These are phyloP conservation scores for Scomber scombrus DNA, from an alignment of 2,113 vertebrate genomes.

Conservation along the genomic window DNA sequence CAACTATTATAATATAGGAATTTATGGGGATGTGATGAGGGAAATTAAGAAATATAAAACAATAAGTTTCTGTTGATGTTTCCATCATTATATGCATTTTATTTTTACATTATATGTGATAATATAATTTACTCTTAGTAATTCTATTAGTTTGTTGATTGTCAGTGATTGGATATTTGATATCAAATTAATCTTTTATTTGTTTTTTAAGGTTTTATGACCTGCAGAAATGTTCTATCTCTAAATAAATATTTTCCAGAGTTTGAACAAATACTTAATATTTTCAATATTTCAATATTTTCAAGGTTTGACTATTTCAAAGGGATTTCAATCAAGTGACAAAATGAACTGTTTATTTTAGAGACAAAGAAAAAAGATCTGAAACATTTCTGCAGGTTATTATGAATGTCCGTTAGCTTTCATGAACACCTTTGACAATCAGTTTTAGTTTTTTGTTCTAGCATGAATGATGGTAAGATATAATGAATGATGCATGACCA, in stretches of 20 bases:
- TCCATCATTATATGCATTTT: constrained; percentile 19
- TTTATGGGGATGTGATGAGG: constrained; percentile 9
- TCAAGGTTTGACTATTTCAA: no score
- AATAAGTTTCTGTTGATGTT: background rate
- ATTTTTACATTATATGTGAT: no score
- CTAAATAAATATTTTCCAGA: background rate
- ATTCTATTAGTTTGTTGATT: background rate
- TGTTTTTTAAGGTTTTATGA: background rate
- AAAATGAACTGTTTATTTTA: background rate
- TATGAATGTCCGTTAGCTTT: background rate
- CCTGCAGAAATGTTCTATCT: background rate
- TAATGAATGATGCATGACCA: background rate
- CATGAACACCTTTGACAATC: background rate
- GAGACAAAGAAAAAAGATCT: background rate
- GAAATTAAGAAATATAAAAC: constrained; percentile 20
- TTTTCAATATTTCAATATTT: background rate
- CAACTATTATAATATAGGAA: background rate
- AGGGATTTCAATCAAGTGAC: background rate
- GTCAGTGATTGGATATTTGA: background rate
- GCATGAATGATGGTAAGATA: background rate
- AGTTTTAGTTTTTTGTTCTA: background rate
- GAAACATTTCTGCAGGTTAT: background rate
- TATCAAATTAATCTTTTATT: background rate
- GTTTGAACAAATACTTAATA: background rate
- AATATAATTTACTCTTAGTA: background rate